Evolutionary conservation across 2,113 vertebrate species (phyloP), one percentile per base, ranked within the genome.

Genomic region (Megaptera novaeangliae): DNA sequence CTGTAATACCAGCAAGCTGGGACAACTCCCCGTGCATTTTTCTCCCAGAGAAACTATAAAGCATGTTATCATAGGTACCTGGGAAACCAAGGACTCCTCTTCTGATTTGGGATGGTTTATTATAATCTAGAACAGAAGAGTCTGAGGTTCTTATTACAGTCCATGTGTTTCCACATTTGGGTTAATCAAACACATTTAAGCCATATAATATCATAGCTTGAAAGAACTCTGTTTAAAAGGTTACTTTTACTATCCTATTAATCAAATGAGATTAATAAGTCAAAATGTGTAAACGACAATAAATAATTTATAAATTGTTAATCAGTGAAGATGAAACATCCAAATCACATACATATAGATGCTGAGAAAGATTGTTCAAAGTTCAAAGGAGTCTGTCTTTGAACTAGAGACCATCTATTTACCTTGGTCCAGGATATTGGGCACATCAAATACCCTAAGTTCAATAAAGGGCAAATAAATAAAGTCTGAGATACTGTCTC

Each of bases 231-330:
- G 15, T 86, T 92, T 83, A 84, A 88, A 93, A 94, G 39, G 49
- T 82, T 61, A 74, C 36, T 95, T 97, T 92, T 90, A 91, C 31
- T 92, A 55, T 75, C 9, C 39, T 39, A 75, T 36, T 64, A 95
- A 95, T 82, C 77, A 94, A 81, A 95, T 55, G 57, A 95, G 64
- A 96, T 88, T n/a, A 94, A 74, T 57, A 96, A 92, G n/a, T 57
- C 46, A 92, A 88, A 74, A 88, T 57, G 41, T 46, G 0, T 39
- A 90, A 94, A 95, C 46, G 95, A 41, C 52, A 84, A 78, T 57
- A 55, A 80, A 95, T 34, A n/a, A 41, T 59, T 77, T 93, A 8
- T 82, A 92, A 91, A 88, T 11, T 81, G 18, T 55, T 87, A 83
- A 75, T 63, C 31, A 49, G 55, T 13, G 61, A 96, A 71, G 29